A percentile compares a stretch with the other conserved stretches of the same genome.
phyloP scores from a whole-genome alignment of 2,888 invertebrate genomes.

The Synanthedon vespiformis region DNA sequence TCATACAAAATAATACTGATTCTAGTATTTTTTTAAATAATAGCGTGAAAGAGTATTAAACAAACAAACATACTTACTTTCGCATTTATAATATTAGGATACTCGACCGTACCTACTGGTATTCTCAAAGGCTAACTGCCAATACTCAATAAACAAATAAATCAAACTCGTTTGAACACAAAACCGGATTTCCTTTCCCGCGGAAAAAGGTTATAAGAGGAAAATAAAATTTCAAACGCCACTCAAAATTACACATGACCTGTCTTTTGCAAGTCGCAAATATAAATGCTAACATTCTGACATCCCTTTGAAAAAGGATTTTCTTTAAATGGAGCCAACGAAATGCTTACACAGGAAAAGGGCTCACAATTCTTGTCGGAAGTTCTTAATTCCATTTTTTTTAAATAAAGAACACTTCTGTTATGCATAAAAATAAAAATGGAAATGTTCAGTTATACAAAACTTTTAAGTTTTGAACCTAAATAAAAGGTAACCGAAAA shows the following conservation, averaged over 20 bases:
- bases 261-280: constrained; percentile 2
- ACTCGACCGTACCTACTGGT: constrained; percentile 3
- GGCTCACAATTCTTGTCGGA: constrained; percentile 2
- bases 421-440: too few species aligned
- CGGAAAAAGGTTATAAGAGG: constrained; percentile 2
- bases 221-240: constrained; percentile 7
- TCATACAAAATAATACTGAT: too few species aligned
- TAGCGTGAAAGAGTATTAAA: too few species aligned
- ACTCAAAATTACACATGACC: constrained; percentile 9
- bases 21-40: too few species aligned
- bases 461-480: too few species aligned
- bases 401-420: too few species aligned
- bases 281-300: constrained; percentile 4
- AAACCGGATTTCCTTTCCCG: constrained; percentile 3
- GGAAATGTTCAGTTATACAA: too few species aligned
- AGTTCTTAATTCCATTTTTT: neutral
- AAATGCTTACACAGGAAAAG: constrained; percentile 4
- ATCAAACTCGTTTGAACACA: constrained; percentile 6
- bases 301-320: constrained; percentile 4
- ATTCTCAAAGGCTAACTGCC: neutral
- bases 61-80: too few species aligned
- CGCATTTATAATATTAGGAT: constrained; percentile 1
- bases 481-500: too few species aligned
- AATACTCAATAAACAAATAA: constrained; percentile 6
- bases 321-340: constrained; percentile 2